Conservation (phyloP, 2,888 invertebrate species). For the Ctena decussata region DNA sequence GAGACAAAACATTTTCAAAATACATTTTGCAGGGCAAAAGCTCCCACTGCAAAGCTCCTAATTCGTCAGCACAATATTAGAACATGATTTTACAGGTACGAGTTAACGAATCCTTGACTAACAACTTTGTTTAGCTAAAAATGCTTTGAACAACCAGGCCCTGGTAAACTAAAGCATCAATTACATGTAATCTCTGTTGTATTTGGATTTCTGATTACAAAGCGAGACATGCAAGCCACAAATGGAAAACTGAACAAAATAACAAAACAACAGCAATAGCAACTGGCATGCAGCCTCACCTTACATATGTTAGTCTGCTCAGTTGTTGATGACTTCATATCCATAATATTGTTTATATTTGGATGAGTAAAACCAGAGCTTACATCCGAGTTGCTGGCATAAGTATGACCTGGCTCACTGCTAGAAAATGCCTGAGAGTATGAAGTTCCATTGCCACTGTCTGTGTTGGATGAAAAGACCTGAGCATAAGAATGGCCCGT, state of each 20-base stretch:
- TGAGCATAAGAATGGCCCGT: constrained; percentile 34
- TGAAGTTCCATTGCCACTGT: constrained; percentile 8
- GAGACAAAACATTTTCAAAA: too few species aligned
- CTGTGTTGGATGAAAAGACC: constrained; percentile 45
- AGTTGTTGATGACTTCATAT: constrained; percentile 47
- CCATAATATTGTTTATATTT: constrained; percentile 56
- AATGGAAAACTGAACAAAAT: neutral
- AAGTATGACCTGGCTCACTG: constrained; percentile 29
- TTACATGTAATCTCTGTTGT: too few species aligned
- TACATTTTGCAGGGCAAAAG: too few species aligned
- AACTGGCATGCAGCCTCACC: constrained; percentile 86
- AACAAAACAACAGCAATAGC: neutral
- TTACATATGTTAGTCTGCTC: constrained; percentile 87
- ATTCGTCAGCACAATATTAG: too few species aligned
- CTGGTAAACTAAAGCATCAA: too few species aligned
- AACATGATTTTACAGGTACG: too few species aligned
- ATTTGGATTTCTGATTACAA: too few species aligned
- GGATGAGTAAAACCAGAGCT: constrained; percentile 48
- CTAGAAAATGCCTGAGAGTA: constrained; percentile 56
- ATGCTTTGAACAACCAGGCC: too few species aligned
- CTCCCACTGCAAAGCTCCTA: too few species aligned
- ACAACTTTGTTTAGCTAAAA: too few species aligned
- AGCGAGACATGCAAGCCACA: too few species aligned
- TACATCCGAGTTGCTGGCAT: constrained; percentile 22
- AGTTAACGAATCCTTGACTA: too few species aligned